Percentiles rank a stretch among this genome's conserved stretches.
Conservation (phyloP, 2,113 vertebrate species). For the Ammospiza caudacuta region DNA sequence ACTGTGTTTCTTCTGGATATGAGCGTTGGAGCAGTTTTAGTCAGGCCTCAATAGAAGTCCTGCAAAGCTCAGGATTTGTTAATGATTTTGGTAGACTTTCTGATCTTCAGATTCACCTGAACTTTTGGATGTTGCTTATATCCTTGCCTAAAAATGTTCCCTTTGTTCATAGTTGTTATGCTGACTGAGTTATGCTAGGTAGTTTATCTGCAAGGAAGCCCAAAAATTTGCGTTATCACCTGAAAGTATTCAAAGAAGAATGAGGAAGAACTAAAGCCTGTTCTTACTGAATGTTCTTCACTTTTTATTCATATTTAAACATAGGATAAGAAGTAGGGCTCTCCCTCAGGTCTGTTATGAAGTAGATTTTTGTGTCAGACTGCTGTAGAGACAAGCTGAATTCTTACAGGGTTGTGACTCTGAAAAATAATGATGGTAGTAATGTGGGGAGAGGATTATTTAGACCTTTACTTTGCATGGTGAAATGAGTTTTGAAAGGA, state of each 20-base stretch:
- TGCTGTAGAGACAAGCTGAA: background rate
- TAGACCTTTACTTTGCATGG: background rate
- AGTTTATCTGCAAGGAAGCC: background rate
- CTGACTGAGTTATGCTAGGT: background rate
- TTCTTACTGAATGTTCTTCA: background rate
- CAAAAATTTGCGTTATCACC: background rate
- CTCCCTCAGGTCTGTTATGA: background rate
- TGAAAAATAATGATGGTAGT: background rate
- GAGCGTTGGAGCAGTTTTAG: background rate
- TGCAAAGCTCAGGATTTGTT: background rate
- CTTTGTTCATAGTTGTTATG: fast-evolving
- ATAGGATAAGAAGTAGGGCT: background rate
- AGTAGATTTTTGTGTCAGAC: background rate
- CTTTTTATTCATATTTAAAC: background rate
- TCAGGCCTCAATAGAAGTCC: background rate
- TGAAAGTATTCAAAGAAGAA: background rate
- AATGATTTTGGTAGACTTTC: background rate
- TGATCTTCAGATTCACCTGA: background rate
- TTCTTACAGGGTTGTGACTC: background rate
- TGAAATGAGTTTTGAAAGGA: background rate
- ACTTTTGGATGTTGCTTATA: background rate
- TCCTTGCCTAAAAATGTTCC: background rate
- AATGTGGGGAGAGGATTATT: background rate
- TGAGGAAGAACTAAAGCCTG: background rate
- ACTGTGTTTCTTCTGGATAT: background rate